Evolutionary conservation across 2,888 invertebrate genomes (phyloP).

Genomic region (Xestia rhomboidea): DNA sequence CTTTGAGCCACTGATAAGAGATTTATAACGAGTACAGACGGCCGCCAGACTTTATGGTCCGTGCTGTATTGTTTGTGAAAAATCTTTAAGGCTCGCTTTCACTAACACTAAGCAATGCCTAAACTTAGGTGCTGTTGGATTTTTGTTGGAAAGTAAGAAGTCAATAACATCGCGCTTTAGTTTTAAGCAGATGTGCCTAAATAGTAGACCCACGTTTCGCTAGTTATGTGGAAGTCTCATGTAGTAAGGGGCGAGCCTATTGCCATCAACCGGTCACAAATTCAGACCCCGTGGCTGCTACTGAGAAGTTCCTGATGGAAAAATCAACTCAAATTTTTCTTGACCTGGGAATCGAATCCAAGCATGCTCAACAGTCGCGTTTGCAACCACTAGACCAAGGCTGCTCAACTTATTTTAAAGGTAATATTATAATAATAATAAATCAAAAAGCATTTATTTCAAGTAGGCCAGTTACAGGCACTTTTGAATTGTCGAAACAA

Average conservation of each 20-base stretch:
- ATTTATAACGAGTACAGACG: constrained; percentile 40
- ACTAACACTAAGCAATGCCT: background rate
- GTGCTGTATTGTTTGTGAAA: constrained; percentile 39
- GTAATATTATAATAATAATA: no score
- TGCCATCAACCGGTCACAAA: background rate
- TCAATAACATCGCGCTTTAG: background rate
- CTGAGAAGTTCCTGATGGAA: no score
- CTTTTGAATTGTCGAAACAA: no score
- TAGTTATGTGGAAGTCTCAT: background rate
- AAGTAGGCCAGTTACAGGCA: no score
- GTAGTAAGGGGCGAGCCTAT: no score
- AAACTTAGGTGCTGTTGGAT: background rate
- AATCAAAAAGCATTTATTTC: no score
- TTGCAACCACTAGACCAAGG: no score
- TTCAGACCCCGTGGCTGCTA: no score
- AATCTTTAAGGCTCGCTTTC: constrained; percentile 16
- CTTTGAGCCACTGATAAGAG: constrained; percentile 55
- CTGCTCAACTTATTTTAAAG: no score
- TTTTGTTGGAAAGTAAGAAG: background rate
- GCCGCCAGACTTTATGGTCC: constrained; percentile 38
- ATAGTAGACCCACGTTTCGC: background rate
- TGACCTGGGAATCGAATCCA: no score
- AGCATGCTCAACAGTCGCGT: no score
- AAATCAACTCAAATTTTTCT: no score
- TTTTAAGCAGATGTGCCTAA: background rate